A percentile compares a stretch with the other conserved stretches of the same genome.
Evolutionary conservation across 2,797 vertebrate genomes (phyloP).

Genomic region (Florisuga fusca): DNA sequence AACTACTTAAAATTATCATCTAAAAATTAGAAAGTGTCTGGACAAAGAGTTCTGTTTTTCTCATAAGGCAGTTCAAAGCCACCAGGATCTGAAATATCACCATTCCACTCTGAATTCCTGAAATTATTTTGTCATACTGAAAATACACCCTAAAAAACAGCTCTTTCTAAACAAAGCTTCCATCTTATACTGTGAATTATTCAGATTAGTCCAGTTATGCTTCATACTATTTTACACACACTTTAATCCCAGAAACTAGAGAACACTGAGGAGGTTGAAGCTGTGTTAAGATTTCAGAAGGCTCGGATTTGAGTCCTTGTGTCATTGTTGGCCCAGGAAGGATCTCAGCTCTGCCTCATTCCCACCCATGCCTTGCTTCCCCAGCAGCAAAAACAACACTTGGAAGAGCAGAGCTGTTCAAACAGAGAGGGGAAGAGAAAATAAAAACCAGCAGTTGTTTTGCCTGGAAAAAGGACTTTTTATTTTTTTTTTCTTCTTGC

Average conservation of each 20-base stretch:
- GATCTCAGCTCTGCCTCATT: background rate
- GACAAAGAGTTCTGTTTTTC: background rate
- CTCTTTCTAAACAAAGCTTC: background rate
- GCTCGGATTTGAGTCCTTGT: background rate
- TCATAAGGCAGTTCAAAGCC: background rate
- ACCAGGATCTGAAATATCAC: background rate
- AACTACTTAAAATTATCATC: background rate
- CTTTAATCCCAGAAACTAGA: background rate
- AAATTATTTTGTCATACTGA: background rate
- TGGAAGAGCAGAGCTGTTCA: background rate
- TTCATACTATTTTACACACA: background rate
- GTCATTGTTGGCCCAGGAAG: background rate
- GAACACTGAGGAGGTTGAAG: background rate
- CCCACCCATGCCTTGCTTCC: background rate
- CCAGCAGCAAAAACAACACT: accelerated
- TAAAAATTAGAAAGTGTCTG: background rate
- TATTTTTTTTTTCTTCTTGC: background rate
- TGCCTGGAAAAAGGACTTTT: background rate
- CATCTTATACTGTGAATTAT: background rate
- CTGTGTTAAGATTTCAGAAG: background rate
- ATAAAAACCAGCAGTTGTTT: background rate
- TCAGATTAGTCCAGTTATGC: background rate
- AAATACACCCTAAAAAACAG: background rate
- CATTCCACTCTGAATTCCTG: background rate
- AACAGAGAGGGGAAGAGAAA: background rate